Evolutionary conservation across 2,888 invertebrate genomes (phyloP), one percentile per base, ranked within the genome.

Genomic region (Carcina quercana): DNA sequence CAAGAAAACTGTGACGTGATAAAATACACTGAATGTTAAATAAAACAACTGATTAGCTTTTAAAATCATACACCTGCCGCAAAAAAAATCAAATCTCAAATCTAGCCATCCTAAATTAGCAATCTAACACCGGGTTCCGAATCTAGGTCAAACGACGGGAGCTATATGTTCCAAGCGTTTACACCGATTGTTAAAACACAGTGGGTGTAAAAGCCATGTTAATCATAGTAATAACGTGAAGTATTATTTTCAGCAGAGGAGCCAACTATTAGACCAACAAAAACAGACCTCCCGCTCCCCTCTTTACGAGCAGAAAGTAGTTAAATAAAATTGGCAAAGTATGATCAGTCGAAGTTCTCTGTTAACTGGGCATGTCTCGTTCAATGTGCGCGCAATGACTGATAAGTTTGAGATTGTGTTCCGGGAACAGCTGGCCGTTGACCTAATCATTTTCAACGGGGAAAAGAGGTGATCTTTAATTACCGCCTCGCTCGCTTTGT

Each of bases 191-290:
- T 11, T 15, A 15, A 28, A 20, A n/a, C 19, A 11, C 3, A 28
- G 57, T 43, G 53, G 45, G 40, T 42, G 50, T 36, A 11, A 45
- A 38, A 50, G 40, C 50, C 45, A 56, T 53, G 49, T 57, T 59
- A 60, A 57, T 63, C 61, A 51, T 50, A 48, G 56, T 60, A 61
- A 56, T 63, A 62, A 53, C 48, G 53, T 50, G 53, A 39, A n/a
- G 49, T 15, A 55, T 52, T 66, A 67, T 64, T 65, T 64, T 47
- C 35, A 54, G 53, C 47, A 42, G 38, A 11, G 42, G 38, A 37
- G 46, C 52, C 55, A 59, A 42, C 58, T 55, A 60, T 55, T 53
- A 14, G 37, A 33, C 64, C 58, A 53, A 15, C 40, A 22, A 2
- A 3, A 8, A 2, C 2, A 22, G 22, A 22, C 10, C 22, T 11